These are phyloP conservation scores for Clusia tigrina DNA, from an alignment of 2,888 invertebrate genomes.

Conservation along the genomic window DNA sequence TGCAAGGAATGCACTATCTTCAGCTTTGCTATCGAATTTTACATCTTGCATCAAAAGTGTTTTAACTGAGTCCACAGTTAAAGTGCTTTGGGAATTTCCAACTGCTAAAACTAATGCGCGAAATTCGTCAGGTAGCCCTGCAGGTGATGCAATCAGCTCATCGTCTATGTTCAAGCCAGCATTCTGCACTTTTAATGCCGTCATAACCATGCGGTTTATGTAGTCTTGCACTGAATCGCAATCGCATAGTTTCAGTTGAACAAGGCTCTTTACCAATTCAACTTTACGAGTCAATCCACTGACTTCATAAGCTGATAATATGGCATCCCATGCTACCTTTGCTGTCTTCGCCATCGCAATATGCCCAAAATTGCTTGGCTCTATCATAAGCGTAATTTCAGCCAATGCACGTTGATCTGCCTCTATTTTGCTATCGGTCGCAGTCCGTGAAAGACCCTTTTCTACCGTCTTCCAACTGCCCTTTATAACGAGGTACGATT, in stretches of 20 bases:
- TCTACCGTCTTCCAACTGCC: slow-evolving; percentile 31
- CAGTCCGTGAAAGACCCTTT: slow-evolving; percentile 20
- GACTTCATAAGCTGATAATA: slow-evolving; percentile 35
- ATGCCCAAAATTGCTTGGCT: slow-evolving; percentile 37
- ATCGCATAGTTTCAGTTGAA: slow-evolving; percentile 26
- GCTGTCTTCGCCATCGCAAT: slow-evolving; percentile 33
- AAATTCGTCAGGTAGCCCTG: slow-evolving; percentile 30
- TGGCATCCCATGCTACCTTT: slow-evolving; percentile 36
- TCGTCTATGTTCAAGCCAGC: slow-evolving; percentile 35
- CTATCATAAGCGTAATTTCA: slow-evolving; percentile 38
- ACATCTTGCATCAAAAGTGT: slow-evolving; percentile 31
- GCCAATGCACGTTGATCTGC: slow-evolving; percentile 32
- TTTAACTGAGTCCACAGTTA: slow-evolving; percentile 28
- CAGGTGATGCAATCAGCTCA: slow-evolving; percentile 31
- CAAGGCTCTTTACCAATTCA: slow-evolving; percentile 30
- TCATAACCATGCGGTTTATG: slow-evolving; percentile 31
- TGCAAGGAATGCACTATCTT: slow-evolving; percentile 24
- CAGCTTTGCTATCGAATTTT: slow-evolving; percentile 29
- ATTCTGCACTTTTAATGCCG: slow-evolving; percentile 31
- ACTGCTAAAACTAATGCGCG: slow-evolving; percentile 28
- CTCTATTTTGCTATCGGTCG: slow-evolving; percentile 25
- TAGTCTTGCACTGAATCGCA: slow-evolving; percentile 32
- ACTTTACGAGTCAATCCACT: slow-evolving; percentile 33
- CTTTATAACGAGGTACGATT: slow-evolving; percentile 34
- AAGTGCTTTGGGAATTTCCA: slow-evolving; percentile 28